These are phyloP conservation scores for Dasysyrphus albostriatus DNA, from an alignment of 2,888 invertebrate species.

Conservation along the genomic window DNA sequence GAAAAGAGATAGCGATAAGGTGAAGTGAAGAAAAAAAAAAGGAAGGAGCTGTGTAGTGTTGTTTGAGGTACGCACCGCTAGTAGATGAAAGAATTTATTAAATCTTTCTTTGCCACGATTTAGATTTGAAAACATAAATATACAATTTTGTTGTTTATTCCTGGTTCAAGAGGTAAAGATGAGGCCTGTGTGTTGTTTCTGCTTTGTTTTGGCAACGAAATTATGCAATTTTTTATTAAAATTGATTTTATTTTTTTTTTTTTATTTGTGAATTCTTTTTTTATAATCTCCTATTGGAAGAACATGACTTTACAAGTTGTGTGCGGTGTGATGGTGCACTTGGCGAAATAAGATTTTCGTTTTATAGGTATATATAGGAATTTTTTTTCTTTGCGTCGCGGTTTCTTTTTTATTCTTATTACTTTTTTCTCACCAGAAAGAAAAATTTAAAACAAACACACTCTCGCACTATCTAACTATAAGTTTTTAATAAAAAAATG, in stretches of 20 bases:
- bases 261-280: conserved; percentile 26
- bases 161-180: conserved; percentile 40
- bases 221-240: conserved; percentile 60
- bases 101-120: conserved; percentile 83
- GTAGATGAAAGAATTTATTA: conserved; percentile 82
- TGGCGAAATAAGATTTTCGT: conserved; percentile 37
- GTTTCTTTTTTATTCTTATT: conserved; percentile 30
- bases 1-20: conserved; percentile 40
- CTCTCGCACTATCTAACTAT: conserved; percentile 47
- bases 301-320: conserved; percentile 64
- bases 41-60: conserved; percentile 72
- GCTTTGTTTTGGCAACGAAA: conserved; percentile 24
- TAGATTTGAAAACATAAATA: conserved; percentile 82
- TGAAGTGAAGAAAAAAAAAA: conserved; percentile 54
- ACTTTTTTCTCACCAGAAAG: conserved; percentile 44
- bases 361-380: conserved; percentile 15
- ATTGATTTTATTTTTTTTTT: conserved; percentile 29
- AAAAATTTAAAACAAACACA: conserved; percentile 38
- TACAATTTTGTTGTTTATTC: conserved; percentile 62
- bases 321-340: conserved; percentile 56
- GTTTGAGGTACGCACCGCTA: conserved; percentile 81
- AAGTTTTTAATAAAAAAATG: conserved; percentile 38
- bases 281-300: conserved; percentile 39
- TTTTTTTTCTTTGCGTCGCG: conserved; percentile 62
- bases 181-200: conserved; percentile 28